Percentiles rank a stretch among this genome's conserved stretches.
phyloP scores from a whole-genome alignment of 2,797 vertebrate genomes.

The Chrysolophus pictus region DNA sequence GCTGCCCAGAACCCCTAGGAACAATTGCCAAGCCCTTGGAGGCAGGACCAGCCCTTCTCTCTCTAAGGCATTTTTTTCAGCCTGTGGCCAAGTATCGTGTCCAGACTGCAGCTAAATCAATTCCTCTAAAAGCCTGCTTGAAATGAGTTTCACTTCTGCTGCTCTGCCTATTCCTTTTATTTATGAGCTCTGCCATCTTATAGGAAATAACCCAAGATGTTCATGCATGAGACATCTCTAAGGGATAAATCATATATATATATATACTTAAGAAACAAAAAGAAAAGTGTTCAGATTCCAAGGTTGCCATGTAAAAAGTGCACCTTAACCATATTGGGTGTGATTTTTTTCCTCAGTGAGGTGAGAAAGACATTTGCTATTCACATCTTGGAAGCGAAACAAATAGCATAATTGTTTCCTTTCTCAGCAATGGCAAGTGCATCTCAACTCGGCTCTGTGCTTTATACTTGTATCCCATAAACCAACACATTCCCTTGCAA shows the following conservation, averaged over 20 bases:
- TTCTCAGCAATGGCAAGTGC: constrained; percentile 39
- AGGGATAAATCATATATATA: background rate
- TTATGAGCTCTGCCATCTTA: constrained; percentile 46
- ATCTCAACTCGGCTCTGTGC: background rate
- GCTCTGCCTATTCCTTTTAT: constrained; percentile 24
- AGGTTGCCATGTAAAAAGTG: background rate
- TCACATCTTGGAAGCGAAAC: constrained; percentile 60
- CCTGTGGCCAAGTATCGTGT: constrained; percentile 14
- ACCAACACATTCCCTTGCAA: background rate
- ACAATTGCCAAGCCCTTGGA: background rate
- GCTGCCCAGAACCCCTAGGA: background rate
- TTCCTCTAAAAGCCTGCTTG: constrained; percentile 44
- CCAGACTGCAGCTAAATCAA: constrained; percentile 45
- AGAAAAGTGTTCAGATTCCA: background rate
- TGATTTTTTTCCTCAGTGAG: constrained; percentile 17
- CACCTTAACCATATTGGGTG: constrained; percentile 23
- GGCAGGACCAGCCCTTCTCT: background rate
- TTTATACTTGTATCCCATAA: constrained; percentile 25
- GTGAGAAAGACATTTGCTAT: constrained; percentile 47
- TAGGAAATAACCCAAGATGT: constrained; percentile 41
- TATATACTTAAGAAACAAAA: background rate
- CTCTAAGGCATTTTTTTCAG: background rate
- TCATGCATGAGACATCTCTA: background rate
- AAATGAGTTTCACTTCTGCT: constrained; percentile 18
- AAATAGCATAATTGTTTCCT: constrained; percentile 56